Base-by-base conservation (phyloP, 2,113 vertebrate genomes). In the Xenopus borealis region DNA sequence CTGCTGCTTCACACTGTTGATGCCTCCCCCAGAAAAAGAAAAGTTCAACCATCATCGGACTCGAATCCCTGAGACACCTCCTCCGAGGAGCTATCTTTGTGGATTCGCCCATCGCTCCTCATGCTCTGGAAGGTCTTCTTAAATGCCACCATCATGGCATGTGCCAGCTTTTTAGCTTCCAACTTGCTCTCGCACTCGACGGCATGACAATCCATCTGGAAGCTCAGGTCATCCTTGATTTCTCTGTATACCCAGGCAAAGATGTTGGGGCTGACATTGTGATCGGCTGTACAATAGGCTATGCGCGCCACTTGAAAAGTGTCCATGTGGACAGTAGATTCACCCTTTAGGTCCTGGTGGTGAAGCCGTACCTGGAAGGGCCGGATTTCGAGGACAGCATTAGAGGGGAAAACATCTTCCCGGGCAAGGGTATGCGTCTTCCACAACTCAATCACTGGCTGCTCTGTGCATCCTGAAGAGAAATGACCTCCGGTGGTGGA, bases 61-160 rank as follows among this genome's bases (percentile, higher is more conserved):
- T 93, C 94, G 81, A 94, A 91, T 79, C 93, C 95, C 81, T 96
- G 95, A 40, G 95, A 93, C 18, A 93, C 90, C 84, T 97, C 95
- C 66, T 96, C 92, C 0, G 94, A 94, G 0, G 94, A 98, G 82
- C 94, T 93, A 72, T 94, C 92, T 81, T 96, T 96, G 88, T 97
- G 95, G 86, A 98, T 98, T 82, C 95, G 91, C 3, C 97, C 97
- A 0, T 98, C 97, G 0, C 94, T 97, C 86, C 94, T 95, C 97
- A 99, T 99, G 87, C 96, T 97, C 83, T 95, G 94, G 93, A 99
- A 98, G 89, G 98, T 99, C 89, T 98, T 97, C 90, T 86, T 96
- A 89, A 99, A 99, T 80, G 98, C 96, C 86, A 99, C 96, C 98
- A 99, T 99, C 98, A 99, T 99, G 62, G 96, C 93, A 3, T 99